A percentile compares a stretch with the other conserved stretches of the same genome.
Conservation (phyloP, 2,888 invertebrate genomes). For the Aleiodes leptofemur region DNA sequence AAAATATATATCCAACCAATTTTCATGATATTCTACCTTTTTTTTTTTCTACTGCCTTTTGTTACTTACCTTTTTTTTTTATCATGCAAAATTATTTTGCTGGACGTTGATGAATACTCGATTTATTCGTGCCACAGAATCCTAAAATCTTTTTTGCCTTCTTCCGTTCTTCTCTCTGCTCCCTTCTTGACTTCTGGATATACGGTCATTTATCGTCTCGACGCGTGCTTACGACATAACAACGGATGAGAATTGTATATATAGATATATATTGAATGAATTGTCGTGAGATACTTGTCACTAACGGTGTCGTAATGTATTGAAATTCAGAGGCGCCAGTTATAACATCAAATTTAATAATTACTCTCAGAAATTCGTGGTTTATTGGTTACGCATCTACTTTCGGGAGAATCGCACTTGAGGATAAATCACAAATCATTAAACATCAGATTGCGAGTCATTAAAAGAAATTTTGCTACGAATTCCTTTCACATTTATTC, state of each 20-base stretch:
- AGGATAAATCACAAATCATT: no score
- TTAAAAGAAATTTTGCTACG: no score
- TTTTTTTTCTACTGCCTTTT: background rate
- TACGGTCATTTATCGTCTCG: constrained; percentile 42
- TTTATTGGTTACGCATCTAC: constrained; percentile 52
- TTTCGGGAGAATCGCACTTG: background rate
- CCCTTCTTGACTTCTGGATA: constrained; percentile 4
- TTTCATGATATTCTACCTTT: background rate
- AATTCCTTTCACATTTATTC: no score
- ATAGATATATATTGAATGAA: background rate
- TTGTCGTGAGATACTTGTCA: constrained; percentile 42
- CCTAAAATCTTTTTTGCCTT: constrained; percentile 1
- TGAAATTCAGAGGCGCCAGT: constrained; percentile 61
- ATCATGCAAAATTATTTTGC: background rate
- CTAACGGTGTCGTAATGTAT: constrained; percentile 44
- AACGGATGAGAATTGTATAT: constrained; percentile 19
- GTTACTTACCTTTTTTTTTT: background rate
- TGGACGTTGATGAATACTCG: constrained; percentile 40
- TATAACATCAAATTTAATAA: constrained; percentile 63
- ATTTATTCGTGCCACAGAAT: constrained; percentile 8
- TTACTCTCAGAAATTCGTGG: constrained; percentile 56
- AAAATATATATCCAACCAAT: background rate
- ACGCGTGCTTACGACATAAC: constrained; percentile 31
- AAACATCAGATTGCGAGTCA: no score
- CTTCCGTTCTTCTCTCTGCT: background rate